Evolutionary conservation across 2,113 vertebrate genomes (phyloP), one percentile per base, ranked within the genome.

Genomic region (Lanius collurio): DNA sequence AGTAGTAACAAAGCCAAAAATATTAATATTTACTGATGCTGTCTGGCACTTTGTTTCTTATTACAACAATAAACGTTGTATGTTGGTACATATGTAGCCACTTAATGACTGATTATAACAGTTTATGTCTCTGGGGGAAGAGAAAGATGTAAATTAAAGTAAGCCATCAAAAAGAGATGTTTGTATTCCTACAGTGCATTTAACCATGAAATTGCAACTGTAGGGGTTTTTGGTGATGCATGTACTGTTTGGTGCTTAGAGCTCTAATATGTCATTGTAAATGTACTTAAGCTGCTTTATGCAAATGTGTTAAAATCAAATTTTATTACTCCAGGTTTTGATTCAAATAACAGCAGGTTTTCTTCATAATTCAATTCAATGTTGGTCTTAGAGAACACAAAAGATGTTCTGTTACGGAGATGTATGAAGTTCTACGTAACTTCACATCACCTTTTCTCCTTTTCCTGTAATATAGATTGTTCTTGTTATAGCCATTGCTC

Each of bases 211-310:
- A 94, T 97, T 59, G 55, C 49, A 59, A 95, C 60, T 81, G 64
- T 92, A 79, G 81, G 83, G 55, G 78, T 81, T 97, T 97, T 71
- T 60, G 60, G 82, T 96, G 89, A 94, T 95, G 75, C 27, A 80
- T 95, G 31, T 87, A 88, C 24, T 94, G 47, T 80, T 89, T 80
- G 81, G 19, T 94, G 70, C 82, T 96, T 95, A 94, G 59, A 94
- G 86, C 31, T 94, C 96, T 97, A 93, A 93, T 89, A 59, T 94
- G 74, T 93, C 87, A 88, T 64, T 89, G 78, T 90, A 91, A 97
- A 95, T 96, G 60, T 97, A 93, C 65, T 96, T 97, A 97, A 97
- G 39, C 41, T 95, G 50, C 63, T 95, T 93, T 97, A 96, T 97
- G 71, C 65, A 97, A 94, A 97, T 96, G 64, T 3, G 30, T 76